These are phyloP conservation scores for Proterorhinus semilunaris DNA, from an alignment of 2,113 vertebrate genomes.

Conservation along the genomic window DNA sequence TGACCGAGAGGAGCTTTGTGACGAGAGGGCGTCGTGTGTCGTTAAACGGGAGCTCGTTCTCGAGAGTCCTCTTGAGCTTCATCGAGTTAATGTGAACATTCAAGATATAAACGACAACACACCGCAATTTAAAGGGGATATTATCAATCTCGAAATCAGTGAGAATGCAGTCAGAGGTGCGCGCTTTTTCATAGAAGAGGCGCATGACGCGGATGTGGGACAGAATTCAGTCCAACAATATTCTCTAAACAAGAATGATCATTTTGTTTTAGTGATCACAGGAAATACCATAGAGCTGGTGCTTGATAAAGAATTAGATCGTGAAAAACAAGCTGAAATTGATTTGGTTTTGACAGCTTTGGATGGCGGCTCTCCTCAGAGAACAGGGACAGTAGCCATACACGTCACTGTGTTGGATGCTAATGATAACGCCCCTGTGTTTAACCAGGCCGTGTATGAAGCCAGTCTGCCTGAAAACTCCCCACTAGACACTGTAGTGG, in stretches of 20 bases:
- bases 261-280: constrained; percentile 64
- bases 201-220: constrained; percentile 74
- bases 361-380: constrained; percentile 68
- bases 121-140: constrained; percentile 60
- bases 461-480: constrained; percentile 57
- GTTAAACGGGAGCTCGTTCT: constrained; percentile 75
- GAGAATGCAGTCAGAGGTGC: constrained; percentile 60
- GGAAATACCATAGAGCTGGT: constrained; percentile 61
- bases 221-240: constrained; percentile 73
- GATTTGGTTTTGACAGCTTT: constrained; percentile 55
- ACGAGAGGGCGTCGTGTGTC: constrained; percentile 56
- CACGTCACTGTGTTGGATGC: constrained; percentile 60
- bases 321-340: constrained; percentile 50
- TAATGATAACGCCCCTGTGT: constrained; percentile 65
- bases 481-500: constrained; percentile 30
- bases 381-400: constrained; percentile 60
- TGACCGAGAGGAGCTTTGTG: constrained; percentile 78
- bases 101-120: constrained; percentile 81
- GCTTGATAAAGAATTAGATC: constrained; percentile 65
- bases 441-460: constrained; percentile 49
- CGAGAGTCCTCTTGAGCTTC: constrained; percentile 64
- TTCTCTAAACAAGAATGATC: constrained; percentile 54
- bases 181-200: constrained; percentile 70
- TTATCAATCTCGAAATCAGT: constrained; percentile 60
- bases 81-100: constrained; percentile 65